phyloP scores from a whole-genome alignment of 2,797 vertebrate genomes.

The Clangula hyemalis region DNA sequence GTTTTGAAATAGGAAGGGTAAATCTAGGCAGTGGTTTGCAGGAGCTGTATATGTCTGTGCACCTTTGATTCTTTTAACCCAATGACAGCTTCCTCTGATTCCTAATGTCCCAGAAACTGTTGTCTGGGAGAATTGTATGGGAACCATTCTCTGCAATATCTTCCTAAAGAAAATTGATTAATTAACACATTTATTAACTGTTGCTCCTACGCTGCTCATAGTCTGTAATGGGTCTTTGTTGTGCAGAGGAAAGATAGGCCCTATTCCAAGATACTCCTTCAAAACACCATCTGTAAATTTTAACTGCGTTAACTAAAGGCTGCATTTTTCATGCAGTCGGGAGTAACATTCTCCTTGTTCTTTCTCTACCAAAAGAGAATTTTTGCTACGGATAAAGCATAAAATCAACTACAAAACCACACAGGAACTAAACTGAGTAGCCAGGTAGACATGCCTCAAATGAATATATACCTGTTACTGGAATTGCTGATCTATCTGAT shows the following conservation, averaged over 20 bases:
- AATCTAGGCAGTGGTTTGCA: not conserved
- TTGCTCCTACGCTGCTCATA: not conserved
- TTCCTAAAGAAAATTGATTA: conserved; percentile 42
- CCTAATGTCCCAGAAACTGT: not conserved
- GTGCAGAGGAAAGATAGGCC: conserved; percentile 40
- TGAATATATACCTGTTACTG: not conserved
- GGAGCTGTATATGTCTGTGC: not conserved
- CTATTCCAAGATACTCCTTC: conserved; percentile 14
- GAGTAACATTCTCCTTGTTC: not conserved
- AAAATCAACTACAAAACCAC: not conserved
- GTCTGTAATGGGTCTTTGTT: not conserved
- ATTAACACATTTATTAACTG: conserved; percentile 31
- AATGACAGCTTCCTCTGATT: not conserved
- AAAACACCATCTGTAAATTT: conserved; percentile 21
- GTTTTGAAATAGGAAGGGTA: conserved; percentile 1
- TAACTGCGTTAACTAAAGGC: not conserved
- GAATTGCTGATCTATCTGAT: not conserved
- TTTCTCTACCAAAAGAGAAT: not conserved
- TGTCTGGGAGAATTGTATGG: not conserved
- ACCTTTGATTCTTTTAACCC: not conserved
- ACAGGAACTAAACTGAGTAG: not conserved
- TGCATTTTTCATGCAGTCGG: not conserved
- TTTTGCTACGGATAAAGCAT: not conserved
- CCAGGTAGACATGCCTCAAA: not conserved
- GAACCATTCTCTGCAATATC: not conserved